These are phyloP conservation scores for Hyperoplus immaculatus DNA, from an alignment of 2,797 vertebrate species.

Conservation along the genomic window DNA sequence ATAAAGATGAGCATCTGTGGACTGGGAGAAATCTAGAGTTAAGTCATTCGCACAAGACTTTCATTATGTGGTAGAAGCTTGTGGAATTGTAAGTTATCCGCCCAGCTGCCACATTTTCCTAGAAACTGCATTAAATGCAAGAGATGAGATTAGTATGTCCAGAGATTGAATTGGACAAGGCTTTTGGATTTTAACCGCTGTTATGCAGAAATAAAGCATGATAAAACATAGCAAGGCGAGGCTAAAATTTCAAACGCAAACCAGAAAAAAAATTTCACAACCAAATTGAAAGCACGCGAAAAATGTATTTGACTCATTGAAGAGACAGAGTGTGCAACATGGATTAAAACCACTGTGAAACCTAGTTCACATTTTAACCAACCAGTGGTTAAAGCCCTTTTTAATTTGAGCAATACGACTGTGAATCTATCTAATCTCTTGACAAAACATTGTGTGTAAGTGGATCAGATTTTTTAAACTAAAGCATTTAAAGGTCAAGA, in stretches of 20 bases:
- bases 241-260: conserved; percentile 59
- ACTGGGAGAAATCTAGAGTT: conserved; percentile 53
- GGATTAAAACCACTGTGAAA: conserved; percentile 7
- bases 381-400: conserved; percentile 13
- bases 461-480: background rate
- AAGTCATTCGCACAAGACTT: conserved; percentile 72
- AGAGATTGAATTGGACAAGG: conserved; percentile 70
- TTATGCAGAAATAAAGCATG: conserved; percentile 60
- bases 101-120: conserved; percentile 55
- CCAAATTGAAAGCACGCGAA: conserved; percentile 34
- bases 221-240: conserved; percentile 35
- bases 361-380: background rate
- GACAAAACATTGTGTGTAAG: conserved; percentile 17
- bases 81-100: conserved; percentile 60
- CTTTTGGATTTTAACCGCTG: conserved; percentile 55
- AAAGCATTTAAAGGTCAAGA: conserved; percentile 8
- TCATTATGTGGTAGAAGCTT: conserved; percentile 63
- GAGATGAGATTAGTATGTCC: conserved; percentile 73
- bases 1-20: conserved; percentile 41
- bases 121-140: conserved; percentile 68
- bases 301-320: conserved; percentile 53
- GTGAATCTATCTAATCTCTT: background rate
- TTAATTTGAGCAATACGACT: background rate
- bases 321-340: background rate
- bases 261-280: conserved; percentile 24